Percentiles rank a stretch among this genome's conserved stretches.
Conservation (phyloP, 2,797 vertebrate genomes). For the Halcyon smyrnensis region DNA sequence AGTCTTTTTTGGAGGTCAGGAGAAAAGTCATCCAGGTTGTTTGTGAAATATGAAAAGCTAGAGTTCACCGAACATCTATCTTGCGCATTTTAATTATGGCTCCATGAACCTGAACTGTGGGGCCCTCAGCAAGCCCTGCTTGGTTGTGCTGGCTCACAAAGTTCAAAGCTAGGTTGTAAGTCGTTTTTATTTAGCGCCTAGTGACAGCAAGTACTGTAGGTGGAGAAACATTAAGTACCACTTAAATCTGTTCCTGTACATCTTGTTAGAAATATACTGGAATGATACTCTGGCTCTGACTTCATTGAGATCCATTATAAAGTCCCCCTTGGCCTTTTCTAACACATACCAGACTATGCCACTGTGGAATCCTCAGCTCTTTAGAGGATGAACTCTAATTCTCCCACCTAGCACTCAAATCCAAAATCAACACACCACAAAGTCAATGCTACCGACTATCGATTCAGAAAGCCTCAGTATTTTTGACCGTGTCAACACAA, state of each 20-base stretch:
- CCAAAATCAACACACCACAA: conserved; percentile 4
- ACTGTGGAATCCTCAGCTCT: background rate
- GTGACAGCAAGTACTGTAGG: conserved; percentile 63
- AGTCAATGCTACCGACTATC: background rate
- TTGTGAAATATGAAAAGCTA: conserved; percentile 71
- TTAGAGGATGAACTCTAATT: background rate
- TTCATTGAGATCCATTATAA: conserved; percentile 60
- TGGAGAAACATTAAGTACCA: conserved; percentile 72
- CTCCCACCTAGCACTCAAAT: background rate
- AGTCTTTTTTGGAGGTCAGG: conserved; percentile 7
- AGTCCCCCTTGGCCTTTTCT: conserved; percentile 58
- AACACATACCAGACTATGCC: background rate
- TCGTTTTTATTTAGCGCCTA: conserved; percentile 77
- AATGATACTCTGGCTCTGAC: conserved; percentile 55
- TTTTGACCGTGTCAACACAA: background rate
- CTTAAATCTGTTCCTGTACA: conserved; percentile 76
- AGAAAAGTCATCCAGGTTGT: conserved; percentile 43
- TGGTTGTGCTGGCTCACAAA: conserved; percentile 45
- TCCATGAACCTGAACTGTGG: conserved; percentile 43
- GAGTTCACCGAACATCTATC: conserved; percentile 41
- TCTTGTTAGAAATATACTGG: conserved; percentile 69
- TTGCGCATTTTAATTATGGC: conserved; percentile 66
- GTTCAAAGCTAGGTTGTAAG: conserved; percentile 71
- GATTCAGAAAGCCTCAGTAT: background rate
- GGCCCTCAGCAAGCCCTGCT: conserved; percentile 46